Base-by-base conservation (phyloP, 2,888 invertebrate species). In the Agelastica alni region DNA sequence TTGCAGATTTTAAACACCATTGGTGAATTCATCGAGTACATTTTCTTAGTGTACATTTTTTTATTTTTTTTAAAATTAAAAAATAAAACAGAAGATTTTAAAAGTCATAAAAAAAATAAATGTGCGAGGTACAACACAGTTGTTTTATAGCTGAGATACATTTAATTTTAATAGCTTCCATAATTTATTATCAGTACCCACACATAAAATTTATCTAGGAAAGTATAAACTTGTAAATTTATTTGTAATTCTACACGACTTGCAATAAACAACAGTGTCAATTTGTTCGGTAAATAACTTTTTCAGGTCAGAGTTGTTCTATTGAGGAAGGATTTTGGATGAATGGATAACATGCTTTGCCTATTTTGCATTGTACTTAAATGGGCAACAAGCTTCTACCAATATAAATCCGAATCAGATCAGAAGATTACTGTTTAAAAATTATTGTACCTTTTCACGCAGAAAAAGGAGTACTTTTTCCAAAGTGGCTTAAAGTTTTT, bases 181-280 rank as follows among this genome's bases (percentile, higher is more conserved):
- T 63, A 59, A 61, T 62, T 61, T 59, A 59, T 61, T 58, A 58
- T 58, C 63, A 54, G 54, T 43, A 59, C 51, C 49, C 53, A 37
- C 16, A 41, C 57, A 54, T 59, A 56, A 61, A 58, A 53, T 51
- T 58, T 59, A 54, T 51, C 51, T 54, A 45, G 46, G 47, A 37
- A 37, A 30, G 49, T 47, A 51, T 52, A 52, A 60, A 58, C 56
- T 47, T 48, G 44, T 54, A 56, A 56, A 58, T 53, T 58, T 51
- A 58, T 54, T 45, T 46, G 34, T 53, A 51, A 56, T 56, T 53
- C 43, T 51, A 46, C 42, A 39, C 42, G 54, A 36, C 31, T 10
- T 26, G 34, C 12, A 32, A 44, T 52, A 56, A 52, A 56, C 12
- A 28, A 41, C 31, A 41, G 12, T 48, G 49, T 42, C 32, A 42